These are phyloP conservation scores for Laothoe populi DNA, from an alignment of 2,888 invertebrate genomes.

Conservation along the genomic window DNA sequence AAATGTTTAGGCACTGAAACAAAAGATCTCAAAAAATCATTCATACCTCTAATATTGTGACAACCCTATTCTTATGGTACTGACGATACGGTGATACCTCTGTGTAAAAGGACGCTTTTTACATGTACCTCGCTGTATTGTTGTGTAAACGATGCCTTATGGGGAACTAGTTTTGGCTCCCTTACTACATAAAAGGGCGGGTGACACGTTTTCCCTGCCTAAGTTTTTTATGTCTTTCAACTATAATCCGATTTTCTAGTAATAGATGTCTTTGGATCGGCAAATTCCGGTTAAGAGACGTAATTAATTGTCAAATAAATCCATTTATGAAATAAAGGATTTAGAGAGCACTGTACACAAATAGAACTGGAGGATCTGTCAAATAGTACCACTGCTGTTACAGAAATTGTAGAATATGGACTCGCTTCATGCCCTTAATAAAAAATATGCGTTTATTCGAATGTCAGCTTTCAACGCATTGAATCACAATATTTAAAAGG, in stretches of 20 bases:
- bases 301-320: too few species aligned
- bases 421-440: too few species aligned
- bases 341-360: too few species aligned
- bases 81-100: slow-evolving; percentile 46
- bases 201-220: not conserved
- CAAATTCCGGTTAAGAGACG: not conserved
- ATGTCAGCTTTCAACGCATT: too few species aligned
- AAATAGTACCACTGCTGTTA: too few species aligned
- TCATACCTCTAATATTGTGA: slow-evolving; percentile 3
- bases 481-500: too few species aligned
- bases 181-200: slow-evolving; percentile 21
- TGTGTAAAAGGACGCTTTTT: slow-evolving; percentile 50
- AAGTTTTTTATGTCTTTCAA: not conserved
- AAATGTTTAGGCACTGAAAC: not conserved
- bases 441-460: too few species aligned
- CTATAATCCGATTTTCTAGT: not conserved
- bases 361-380: too few species aligned
- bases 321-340: too few species aligned
- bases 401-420: too few species aligned
- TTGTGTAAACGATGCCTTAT: slow-evolving; percentile 50
- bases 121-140: slow-evolving; percentile 45
- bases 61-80: slow-evolving; percentile 43
- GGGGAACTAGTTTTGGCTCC: slow-evolving; percentile 42
- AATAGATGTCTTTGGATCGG: not conserved
- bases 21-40: not conserved